Evolutionary conservation across 2,888 invertebrate species (phyloP).

Genomic region (Geophilus truncorum): DNA sequence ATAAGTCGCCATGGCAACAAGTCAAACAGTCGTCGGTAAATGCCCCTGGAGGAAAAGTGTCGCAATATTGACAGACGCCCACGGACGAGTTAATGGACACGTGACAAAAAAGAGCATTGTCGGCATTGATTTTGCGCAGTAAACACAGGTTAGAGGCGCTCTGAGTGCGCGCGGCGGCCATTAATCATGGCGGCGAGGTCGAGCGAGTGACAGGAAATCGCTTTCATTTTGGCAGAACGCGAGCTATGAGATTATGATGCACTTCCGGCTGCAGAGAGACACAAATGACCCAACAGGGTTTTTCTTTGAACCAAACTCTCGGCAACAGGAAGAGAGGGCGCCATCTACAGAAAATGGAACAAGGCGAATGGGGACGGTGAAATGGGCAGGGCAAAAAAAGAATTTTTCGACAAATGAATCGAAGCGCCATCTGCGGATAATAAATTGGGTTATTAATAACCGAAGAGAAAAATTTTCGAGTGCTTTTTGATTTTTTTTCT

Average conservation of each 20-base stretch:
- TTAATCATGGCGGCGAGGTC: background rate
- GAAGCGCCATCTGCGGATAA: background rate
- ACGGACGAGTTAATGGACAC: background rate
- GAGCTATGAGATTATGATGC: background rate
- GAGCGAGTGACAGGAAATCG: background rate
- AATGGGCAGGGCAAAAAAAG: background rate
- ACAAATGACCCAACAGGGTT: background rate
- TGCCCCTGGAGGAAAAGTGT: background rate
- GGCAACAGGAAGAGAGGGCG: background rate
- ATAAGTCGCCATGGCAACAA: background rate
- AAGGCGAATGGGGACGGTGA: too few species aligned
- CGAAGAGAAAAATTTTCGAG: background rate
- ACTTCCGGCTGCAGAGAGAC: background rate
- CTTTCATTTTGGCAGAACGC: background rate
- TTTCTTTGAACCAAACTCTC: background rate
- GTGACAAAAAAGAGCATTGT: background rate
- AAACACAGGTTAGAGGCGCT: background rate
- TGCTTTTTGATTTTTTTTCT: background rate
- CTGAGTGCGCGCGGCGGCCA: background rate
- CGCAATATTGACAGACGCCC: background rate
- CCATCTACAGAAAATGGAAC: background rate
- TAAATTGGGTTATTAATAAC: background rate
- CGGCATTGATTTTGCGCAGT: background rate
- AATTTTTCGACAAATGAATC: background rate
- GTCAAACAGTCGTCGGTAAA: background rate